These are phyloP conservation scores for Semicossyphus pulcher DNA, from an alignment of 2,113 vertebrate genomes.

Conservation along the genomic window DNA sequence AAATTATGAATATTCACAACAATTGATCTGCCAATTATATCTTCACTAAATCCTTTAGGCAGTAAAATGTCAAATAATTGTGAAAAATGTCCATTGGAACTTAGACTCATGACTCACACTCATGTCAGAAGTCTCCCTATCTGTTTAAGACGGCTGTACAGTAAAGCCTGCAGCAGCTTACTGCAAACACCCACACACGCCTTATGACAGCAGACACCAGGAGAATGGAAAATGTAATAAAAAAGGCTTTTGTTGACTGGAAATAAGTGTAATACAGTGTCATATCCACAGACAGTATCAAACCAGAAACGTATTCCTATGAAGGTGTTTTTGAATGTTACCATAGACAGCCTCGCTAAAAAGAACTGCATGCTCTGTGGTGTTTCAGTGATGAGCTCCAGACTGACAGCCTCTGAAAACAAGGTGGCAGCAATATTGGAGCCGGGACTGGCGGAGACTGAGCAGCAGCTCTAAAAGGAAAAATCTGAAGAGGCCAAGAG, in stretches of 20 bases:
- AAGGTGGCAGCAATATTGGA: slow-evolving; percentile 39
- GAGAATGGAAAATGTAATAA: neutral
- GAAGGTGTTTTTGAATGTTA: neutral
- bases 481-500: slow-evolving; percentile 13
- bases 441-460: neutral
- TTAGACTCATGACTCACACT: no score
- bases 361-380: slow-evolving; percentile 10
- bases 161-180: neutral
- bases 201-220: no score
- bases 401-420: slow-evolving; percentile 48
- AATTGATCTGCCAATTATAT: no score
- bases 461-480: slow-evolving; percentile 27
- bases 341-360: slow-evolving; percentile 6
- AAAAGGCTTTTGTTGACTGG: neutral
- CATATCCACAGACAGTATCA: neutral
- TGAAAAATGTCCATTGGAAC: no score
- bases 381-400: slow-evolving; percentile 39
- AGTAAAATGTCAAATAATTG: no score
- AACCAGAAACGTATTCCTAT: neutral
- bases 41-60: no score
- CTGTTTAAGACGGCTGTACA: neutral
- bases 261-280: neutral
- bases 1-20: no score
- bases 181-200: no score
- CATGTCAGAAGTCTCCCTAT: neutral